Base-by-base conservation (phyloP, 2,113 vertebrate species). In the Hydropotes inermis region DNA sequence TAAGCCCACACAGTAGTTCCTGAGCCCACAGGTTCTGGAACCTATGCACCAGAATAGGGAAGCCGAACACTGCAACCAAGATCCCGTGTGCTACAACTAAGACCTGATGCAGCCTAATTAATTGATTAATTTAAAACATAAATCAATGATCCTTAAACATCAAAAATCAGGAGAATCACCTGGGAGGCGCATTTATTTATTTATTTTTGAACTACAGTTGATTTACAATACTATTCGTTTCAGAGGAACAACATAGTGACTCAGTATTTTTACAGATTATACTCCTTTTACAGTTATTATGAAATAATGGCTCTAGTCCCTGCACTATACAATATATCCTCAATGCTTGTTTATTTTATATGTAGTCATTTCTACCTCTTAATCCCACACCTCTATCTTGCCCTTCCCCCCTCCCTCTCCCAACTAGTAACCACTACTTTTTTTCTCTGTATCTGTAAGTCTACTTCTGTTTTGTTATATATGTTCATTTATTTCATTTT, bases 21-120 rank as follows among this genome's bases (percentile, higher is more conserved):
- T 39, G n/a, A 70, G 67, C 67, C 67, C n/a, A 12, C 67, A 70
- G n/a, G n/a, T 39, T 70, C 67, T 70, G 67, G n/a, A 39, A 2
- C n/a, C 67, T 39, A 39, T 5, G 0, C n/a, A 39, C n/a, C 5
- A 1, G 1, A 23, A 74, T 1, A 74, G 10, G 67, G 67, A 39
- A 39, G 36, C 67, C 1, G 1, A 39, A 74, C 67, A 39, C 67
- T 39, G 67, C 21, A 39, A 39, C n/a, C 67, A 23, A 39, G 67
- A 39, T 74, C n/a, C 19, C 9, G 2, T 39, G 67, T 74, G 67
- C 67, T 25, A 36, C 67, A 74, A 3, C 67, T 23, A 13, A 74
- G 67, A 39, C 10, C 67, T 74, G 36, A 39, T 74, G 67, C n/a
- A 39, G 67, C n/a, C 67, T 39, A 74, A 39, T 39, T 39, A 36